Conservation (phyloP, 2,888 invertebrate genomes). For the Trisateles emortualis region DNA sequence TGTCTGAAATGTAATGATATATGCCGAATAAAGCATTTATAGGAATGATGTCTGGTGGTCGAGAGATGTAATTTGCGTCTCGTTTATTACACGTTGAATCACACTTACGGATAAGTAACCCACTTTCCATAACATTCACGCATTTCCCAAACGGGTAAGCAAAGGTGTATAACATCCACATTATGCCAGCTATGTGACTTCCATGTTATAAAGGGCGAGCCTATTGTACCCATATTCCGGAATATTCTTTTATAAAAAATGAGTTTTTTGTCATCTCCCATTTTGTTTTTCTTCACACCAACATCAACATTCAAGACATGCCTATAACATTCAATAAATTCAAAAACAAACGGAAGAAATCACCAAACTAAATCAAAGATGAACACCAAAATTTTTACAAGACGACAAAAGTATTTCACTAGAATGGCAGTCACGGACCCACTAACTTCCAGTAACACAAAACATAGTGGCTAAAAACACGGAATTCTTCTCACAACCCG, state of each 20-base stretch:
- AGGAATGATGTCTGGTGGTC: too few relatives aligned
- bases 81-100: too few relatives aligned
- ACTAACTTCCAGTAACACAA: constrained; percentile 53
- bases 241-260: background rate
- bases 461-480: constrained; percentile 44
- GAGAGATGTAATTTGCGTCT: too few relatives aligned
- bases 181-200: background rate
- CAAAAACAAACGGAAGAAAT: constrained; percentile 42
- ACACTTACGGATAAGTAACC: too few relatives aligned
- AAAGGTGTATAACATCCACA: background rate
- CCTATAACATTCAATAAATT: constrained; percentile 40
- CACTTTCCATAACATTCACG: too few relatives aligned
- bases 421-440: constrained; percentile 43
- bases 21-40: too few relatives aligned
- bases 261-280: background rate
- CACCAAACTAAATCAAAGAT: constrained; percentile 47
- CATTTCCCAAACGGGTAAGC: too few relatives aligned
- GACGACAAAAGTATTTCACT: constrained; percentile 37
- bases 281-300: background rate
- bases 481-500: constrained; percentile 74
- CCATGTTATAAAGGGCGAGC: background rate
- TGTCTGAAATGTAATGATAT: too few relatives aligned
- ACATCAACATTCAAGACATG: constrained; percentile 19
- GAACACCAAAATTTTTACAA: constrained; percentile 24
- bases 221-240: background rate